These are phyloP conservation scores for Pachypanchax playfairii DNA, from an alignment of 2,113 vertebrate species.

Conservation along the genomic window DNA sequence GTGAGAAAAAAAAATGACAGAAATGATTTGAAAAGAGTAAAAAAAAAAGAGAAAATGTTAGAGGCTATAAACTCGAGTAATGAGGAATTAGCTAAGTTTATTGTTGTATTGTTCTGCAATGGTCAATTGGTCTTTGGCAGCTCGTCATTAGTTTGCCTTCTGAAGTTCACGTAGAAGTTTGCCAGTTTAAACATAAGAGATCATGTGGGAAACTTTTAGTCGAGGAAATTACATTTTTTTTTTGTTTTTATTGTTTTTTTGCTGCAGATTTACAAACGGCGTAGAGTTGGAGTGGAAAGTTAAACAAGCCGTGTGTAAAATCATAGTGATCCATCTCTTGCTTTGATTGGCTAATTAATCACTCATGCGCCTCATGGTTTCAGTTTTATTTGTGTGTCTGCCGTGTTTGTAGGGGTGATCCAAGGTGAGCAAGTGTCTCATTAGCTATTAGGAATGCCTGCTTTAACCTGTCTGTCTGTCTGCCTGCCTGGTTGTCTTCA, in stretches of 20 bases:
- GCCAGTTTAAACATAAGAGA: conserved; percentile 44
- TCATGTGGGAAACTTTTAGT: conserved; percentile 29
- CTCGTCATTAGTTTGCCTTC: conserved; percentile 36
- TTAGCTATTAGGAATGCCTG: conserved; percentile 9
- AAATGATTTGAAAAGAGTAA: conserved; percentile 21
- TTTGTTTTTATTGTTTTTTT: conserved; percentile 14
- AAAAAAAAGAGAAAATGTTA: conserved; percentile 24
- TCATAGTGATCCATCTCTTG: conserved; percentile 25
- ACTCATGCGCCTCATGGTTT: no score
- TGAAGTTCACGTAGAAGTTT: conserved; percentile 31
- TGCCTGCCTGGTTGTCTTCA: conserved; percentile 27
- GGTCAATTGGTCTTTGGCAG: conserved; percentile 65
- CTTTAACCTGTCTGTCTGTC: conserved; percentile 27
- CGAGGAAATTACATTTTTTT: conserved; percentile 40
- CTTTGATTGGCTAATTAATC: conserved; percentile 48
- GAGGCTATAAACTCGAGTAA: conserved; percentile 45
- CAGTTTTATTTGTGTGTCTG: conserved; percentile 1
- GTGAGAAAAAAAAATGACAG: conserved; percentile 28
- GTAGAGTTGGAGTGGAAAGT: conserved; percentile 22
- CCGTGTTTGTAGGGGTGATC: conserved; percentile 17
- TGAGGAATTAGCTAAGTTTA: conserved; percentile 62
- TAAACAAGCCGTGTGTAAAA: conserved; percentile 17
- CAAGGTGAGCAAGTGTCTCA: conserved; percentile 40
- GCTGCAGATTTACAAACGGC: conserved; percentile 8
- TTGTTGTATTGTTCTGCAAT: conserved; percentile 68